These are phyloP conservation scores for Hafferia zeledoni DNA, from an alignment of 2,797 vertebrate genomes.

Conservation along the genomic window DNA sequence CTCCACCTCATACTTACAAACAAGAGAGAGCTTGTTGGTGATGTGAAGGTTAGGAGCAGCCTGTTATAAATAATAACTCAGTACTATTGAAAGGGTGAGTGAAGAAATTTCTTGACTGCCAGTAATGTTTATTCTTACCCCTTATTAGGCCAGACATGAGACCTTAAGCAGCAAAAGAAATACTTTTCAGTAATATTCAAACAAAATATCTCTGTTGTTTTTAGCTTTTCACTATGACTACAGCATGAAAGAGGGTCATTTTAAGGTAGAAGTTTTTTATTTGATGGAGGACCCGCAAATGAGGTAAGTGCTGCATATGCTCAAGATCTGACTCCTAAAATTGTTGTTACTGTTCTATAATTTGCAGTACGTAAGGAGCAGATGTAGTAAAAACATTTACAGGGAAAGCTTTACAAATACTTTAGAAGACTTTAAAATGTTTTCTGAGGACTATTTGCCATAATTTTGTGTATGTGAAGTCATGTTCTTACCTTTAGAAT, in stretches of 20 bases:
- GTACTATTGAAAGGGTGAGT: background rate
- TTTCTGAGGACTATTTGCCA: background rate
- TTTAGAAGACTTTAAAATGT: background rate
- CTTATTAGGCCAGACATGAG: background rate
- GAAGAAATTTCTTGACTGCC: background rate
- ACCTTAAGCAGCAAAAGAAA: background rate
- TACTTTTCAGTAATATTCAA: background rate
- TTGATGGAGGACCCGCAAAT: background rate
- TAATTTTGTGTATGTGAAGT: background rate
- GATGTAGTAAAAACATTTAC: background rate
- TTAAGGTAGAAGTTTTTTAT: background rate
- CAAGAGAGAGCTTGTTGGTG: background rate
- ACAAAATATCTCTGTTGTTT: background rate
- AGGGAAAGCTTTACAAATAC: background rate
- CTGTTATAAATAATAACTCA: background rate
- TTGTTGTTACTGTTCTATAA: background rate
- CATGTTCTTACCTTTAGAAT: background rate
- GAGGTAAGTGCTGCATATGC: background rate
- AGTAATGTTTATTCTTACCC: background rate
- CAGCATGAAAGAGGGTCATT: background rate
- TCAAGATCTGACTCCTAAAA: background rate
- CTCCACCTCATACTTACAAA: background rate
- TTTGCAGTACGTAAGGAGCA: background rate
- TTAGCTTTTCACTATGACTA: background rate
- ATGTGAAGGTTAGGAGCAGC: background rate